A percentile compares a stretch with the other conserved stretches of the same genome.
These are phyloP conservation scores for Cyphomyrus plagiostoma DNA, from an alignment of 2,113 vertebrate genomes.

Conservation along the genomic window DNA sequence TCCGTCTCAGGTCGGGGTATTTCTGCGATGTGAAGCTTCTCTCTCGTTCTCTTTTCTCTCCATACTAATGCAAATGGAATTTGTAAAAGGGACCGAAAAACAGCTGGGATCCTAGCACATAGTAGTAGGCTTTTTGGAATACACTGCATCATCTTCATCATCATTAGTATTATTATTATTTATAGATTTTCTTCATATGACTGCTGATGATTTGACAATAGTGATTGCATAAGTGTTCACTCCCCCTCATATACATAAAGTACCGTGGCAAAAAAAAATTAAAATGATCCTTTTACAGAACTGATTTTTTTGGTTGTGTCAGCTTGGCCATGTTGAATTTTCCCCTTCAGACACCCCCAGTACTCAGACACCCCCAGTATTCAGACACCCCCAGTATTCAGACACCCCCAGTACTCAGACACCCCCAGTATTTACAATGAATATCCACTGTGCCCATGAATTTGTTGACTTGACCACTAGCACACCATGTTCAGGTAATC, in stretches of 20 bases:
- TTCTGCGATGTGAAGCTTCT: not conserved
- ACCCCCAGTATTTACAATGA: not conserved
- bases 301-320: not conserved
- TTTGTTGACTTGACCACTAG: not conserved
- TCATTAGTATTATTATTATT: not conserved
- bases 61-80: not conserved
- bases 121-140: not conserved
- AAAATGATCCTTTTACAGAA: not conserved
- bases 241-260: not conserved
- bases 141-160: not conserved
- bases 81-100: not conserved
- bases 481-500: not conserved
- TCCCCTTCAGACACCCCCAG: not conserved
- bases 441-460: not conserved
- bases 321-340: not conserved
- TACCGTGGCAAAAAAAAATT: not conserved
- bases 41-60: not conserved
- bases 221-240: not conserved
- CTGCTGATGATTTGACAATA: not conserved
- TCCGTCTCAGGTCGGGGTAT: not conserved
- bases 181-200: not conserved
- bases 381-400: too few relatives aligned
- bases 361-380: too few relatives aligned
- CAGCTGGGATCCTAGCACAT: not conserved
- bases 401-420: too few relatives aligned